Conservation (phyloP, 92 coral and sea anemone species). For the Palythoa caribaeorum region DNA sequence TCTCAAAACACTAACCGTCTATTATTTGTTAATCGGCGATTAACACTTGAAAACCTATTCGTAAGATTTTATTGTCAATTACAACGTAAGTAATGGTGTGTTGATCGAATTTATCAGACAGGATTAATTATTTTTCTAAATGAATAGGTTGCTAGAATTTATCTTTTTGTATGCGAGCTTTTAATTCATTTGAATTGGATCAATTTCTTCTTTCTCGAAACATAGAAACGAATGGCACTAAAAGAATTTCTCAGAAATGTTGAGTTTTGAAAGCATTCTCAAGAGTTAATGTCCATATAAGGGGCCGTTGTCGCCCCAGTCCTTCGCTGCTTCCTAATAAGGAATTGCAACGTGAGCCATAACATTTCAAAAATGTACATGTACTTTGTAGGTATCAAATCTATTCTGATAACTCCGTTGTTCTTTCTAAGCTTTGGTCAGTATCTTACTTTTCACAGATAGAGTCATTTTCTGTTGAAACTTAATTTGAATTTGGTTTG, state of each 20-base stretch:
- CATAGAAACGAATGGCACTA: not conserved
- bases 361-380: not conserved
- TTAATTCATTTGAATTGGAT: too few relatives aligned
- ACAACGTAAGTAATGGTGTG: not conserved
- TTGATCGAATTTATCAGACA: not conserved
- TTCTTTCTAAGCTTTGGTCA: too few relatives aligned
- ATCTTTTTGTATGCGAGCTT: too few relatives aligned
- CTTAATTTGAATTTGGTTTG: too few relatives aligned
- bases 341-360: not conserved
- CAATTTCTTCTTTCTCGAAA: too few relatives aligned
- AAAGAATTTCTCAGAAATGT: not conserved
- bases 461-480: too few relatives aligned
- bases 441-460: too few relatives aligned
- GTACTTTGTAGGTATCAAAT: too few relatives aligned
- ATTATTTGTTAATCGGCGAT: not conserved
- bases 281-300: not conserved
- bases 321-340: not conserved
- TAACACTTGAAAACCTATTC: not conserved
- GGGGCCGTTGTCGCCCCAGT: not conserved
- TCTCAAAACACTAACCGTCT: not conserved
- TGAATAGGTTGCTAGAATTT: too few relatives aligned
- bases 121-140: not conserved
- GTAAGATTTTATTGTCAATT: not conserved
- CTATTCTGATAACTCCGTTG: too few relatives aligned
- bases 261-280: not conserved